These are phyloP conservation scores for Philereme vetulata DNA, from an alignment of 2,888 invertebrate species.

Conservation along the genomic window DNA sequence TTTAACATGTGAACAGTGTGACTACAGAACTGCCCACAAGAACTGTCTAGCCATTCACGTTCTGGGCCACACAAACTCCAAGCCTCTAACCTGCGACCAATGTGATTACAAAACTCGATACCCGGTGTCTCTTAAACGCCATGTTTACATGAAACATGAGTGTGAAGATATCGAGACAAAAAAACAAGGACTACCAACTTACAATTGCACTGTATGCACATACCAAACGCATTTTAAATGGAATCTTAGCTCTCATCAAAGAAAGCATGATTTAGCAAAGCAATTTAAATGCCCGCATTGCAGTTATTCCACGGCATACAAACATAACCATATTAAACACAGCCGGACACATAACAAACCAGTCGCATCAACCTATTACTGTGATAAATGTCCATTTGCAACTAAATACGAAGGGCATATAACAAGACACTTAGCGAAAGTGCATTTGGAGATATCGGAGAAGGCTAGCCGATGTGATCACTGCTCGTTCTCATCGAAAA, in stretches of 20 bases:
- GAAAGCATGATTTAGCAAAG: slow-evolving; percentile 28
- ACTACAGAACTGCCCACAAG: slow-evolving; percentile 50
- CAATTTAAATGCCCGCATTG: slow-evolving; percentile 18
- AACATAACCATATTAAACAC: slow-evolving; percentile 52
- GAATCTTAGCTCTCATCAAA: slow-evolving; percentile 50
- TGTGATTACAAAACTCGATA: slow-evolving; percentile 63
- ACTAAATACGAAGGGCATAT: slow-evolving; percentile 65
- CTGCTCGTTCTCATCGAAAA: slow-evolving; percentile 62
- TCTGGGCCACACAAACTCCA: slow-evolving; percentile 48
- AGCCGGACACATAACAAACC: slow-evolving; percentile 45
- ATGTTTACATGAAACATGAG: slow-evolving; percentile 53
- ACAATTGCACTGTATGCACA: slow-evolving; percentile 38
- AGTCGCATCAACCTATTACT: slow-evolving; percentile 43
- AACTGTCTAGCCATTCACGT: slow-evolving; percentile 57
- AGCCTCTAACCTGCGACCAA: slow-evolving; percentile 48
- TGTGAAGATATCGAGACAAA: slow-evolving; percentile 24
- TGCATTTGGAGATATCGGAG: slow-evolving; percentile 60
- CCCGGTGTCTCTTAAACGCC: slow-evolving; percentile 52
- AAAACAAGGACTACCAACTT: background rate
- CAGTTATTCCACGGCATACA: slow-evolving; percentile 42
- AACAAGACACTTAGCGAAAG: slow-evolving; percentile 60
- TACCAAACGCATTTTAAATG: slow-evolving; percentile 44
- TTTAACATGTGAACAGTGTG: slow-evolving; percentile 49
- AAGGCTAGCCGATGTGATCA: slow-evolving; percentile 57
- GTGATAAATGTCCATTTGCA: slow-evolving; percentile 63